Evolutionary conservation across 2,888 invertebrate species (phyloP), one percentile per base, ranked within the genome.

Genomic region (Ormyrus nitidulus): DNA sequence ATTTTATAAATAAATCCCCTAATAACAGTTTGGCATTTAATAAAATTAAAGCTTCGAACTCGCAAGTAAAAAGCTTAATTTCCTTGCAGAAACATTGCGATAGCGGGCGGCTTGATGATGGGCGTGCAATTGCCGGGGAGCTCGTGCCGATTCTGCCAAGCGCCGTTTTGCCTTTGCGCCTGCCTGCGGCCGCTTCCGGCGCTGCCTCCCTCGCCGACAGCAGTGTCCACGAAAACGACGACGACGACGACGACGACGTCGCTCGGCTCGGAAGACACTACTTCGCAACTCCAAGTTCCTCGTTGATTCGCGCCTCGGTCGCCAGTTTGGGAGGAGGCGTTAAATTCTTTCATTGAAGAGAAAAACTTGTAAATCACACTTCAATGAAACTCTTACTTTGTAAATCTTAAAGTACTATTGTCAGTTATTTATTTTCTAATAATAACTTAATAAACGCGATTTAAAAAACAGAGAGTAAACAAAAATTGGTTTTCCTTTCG

Each of bases 61-160:
- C 3, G 34, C 34, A 2, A 4, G 34, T 34, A 48, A 11, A 59
- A 59, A 19, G 1, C 6, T 59, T 34, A 4, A 7, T 9, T 77
- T 49, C n/a, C 6, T 13, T n/a, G 5, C 51, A 81, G 81, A 34
- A 72, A 81, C 11, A 69, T 81, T 48, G 78, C 81, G 9, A 58
- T 79, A 46, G 81, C 81, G 6, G 74, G 76, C 0, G 71, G 81
- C 10, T 59, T 81, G 10, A 79, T 76, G 66, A 71, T 75, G 66
- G 75, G 74, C 5, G 74, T 70, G 10, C 79, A 75, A 51, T 10
- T 75, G 44, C 81, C 78, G 6, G 62, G 46, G 5, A 62, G 65
- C 0, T 7, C 75, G 0, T 81, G 81, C 13, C 76, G 59, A 5
- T 79, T 81, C 34, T 81, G 81, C 13, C 81, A 69, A 49, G 51